Base-by-base conservation (phyloP, 2,113 vertebrate genomes). In the Platichthys flesus region DNA sequence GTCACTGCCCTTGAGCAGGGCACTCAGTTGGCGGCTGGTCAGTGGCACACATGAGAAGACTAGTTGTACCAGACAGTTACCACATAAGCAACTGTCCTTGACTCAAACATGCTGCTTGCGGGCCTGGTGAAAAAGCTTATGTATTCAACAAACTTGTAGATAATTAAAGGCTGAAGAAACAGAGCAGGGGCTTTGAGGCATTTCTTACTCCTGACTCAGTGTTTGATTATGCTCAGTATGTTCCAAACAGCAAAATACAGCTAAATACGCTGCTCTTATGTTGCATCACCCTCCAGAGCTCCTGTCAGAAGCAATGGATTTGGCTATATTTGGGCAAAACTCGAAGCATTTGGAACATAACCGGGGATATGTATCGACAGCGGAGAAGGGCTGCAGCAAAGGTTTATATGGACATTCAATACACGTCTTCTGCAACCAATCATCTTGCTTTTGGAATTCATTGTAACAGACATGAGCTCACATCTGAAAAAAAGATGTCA, bases 271-370 rank as follows among this genome's bases (percentile, higher is more conserved):
- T 9, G 55, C 37, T 65, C 55, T 71, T 55, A 47, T 71, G 73
- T 81, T 65, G 28, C 71, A 67, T 47, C n/a, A 47, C 40, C 51
- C 40, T 42, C 14, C 28, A 28, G 37, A 62, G n/a, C 59, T 31
- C 14, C n/a, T 14, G 45, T 76, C 65, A 69, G 65, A 69, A 31
- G 42, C 28, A 9, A 52, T 75, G 52, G 35, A 26, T 71, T 56
- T 61, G 8, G 14, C 79, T 64, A 67, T 82, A 82, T 76, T 67
- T 67, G 79, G 79, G 37, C 67, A 76, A 61, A 71, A 65, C n/a
- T 9, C 7, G 15, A 10, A 56, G 56, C 10, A 10, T 2, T 66
- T 55, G 59, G 61, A 71, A 6, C 23, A 14, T 7, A 63, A 51
- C 10, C 15, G 51, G 64, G 31, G 45, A 18, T 66, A 70, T 75